Evolutionary conservation across 2,113 vertebrate species (phyloP).

Genomic region (Labeo catla): DNA sequence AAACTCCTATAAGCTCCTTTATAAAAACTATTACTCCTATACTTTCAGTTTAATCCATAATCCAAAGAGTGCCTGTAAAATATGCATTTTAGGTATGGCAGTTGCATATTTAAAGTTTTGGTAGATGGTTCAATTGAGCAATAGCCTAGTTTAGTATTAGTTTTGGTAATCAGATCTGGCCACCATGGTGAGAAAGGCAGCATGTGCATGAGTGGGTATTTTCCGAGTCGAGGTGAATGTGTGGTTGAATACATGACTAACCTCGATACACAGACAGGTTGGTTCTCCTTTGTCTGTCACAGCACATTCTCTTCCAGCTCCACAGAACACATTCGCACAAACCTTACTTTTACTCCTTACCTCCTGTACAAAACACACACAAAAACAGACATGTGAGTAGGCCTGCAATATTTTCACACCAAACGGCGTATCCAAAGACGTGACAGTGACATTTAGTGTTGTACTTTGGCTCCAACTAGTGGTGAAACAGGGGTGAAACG

Average conservation of each 20-base stretch:
- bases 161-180: neutral
- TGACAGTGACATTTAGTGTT: neutral
- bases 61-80: neutral
- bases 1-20: neutral
- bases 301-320: conserved; percentile 90
- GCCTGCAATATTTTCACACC: neutral
- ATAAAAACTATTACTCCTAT: neutral
- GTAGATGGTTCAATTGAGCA: neutral
- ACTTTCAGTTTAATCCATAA: too few relatives aligned
- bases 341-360: conserved; percentile 86
- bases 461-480: neutral
- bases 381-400: neutral
- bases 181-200: neutral
- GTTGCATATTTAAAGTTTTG: neutral
- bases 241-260: conserved; percentile 49
- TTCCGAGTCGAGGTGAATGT: neutral
- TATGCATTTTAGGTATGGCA: neutral
- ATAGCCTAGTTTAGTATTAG: neutral
- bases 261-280: conserved; percentile 87
- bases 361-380: conserved; percentile 69
- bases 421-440: neutral
- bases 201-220: neutral
- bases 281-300: conserved; percentile 88
- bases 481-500: neutral
- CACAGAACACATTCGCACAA: conserved; percentile 92